Evolutionary conservation across 2,797 vertebrate species (phyloP), one percentile per base, ranked within the genome.

Genomic region (Tiaroga cobitis): DNA sequence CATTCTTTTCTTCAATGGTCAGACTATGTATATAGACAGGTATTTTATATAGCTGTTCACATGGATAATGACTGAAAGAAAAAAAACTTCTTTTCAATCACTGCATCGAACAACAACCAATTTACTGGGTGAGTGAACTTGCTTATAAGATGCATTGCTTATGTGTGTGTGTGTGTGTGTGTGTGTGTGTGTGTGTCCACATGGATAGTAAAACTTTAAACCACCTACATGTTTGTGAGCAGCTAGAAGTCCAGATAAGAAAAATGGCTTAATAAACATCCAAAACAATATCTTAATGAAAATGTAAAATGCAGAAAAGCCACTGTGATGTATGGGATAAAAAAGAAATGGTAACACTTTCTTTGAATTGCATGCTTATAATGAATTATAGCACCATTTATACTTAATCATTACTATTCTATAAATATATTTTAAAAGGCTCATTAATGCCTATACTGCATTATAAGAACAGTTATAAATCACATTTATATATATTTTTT

Each of bases 101-200:
- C 24, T 81, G 21, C 34, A 54, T 13, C 79, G 32, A 81, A 81
- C 32, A 68, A 54, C 67, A 81, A 69, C 49, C 32, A 56, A 81
- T 56, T 81, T 70, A 69, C 43, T 26, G 32, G 32, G 9, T 39
- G 24, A 34, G 29, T 69, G 79, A 34, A 34, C 19, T 80, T 32
- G 26, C 37, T 80, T 43, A 79, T 79, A 46, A 46, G 41, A 67
- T 32, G 18, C 61, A 24, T 2, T 54, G 11, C 16, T 1, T 72
- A 0, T 18, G 16, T 24, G 34, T 6, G 13, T 76, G 74, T 32
- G 46, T 9, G 29, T 10, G 29, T n/a, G 61, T 8, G 26, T 29
- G 5, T 51, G 18, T 51, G 43, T 54, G 46, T 5, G 16, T 13
- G 26, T 49, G 8, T 34, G 46, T 75, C 63, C 15, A 32, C 7